Conservation (phyloP, 2,797 vertebrate genomes). For the Xenops minutus region DNA sequence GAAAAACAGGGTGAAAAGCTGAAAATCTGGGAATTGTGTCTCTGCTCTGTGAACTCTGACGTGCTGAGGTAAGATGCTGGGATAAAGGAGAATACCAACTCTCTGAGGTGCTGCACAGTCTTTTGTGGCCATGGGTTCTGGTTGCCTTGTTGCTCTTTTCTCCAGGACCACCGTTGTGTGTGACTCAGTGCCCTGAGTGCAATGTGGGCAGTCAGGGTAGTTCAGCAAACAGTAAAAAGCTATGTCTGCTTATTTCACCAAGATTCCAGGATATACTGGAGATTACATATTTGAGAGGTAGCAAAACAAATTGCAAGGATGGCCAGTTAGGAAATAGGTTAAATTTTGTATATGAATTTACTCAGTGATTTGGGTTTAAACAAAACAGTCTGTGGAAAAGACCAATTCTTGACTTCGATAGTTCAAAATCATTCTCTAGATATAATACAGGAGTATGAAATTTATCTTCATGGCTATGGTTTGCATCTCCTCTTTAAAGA, state of each 20-base stretch:
- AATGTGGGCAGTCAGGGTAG: not conserved
- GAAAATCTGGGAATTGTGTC: not conserved
- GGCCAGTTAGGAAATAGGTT: not conserved
- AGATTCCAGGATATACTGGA: not conserved
- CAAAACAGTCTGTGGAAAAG: not conserved
- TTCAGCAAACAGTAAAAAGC: not conserved
- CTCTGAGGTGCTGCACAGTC: not conserved
- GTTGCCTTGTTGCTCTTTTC: not conserved
- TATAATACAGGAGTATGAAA: not conserved
- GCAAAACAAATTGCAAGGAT: not conserved
- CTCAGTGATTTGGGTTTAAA: not conserved
- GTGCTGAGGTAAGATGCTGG: not conserved
- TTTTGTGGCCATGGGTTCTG: fast-evolving
- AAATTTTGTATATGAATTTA: not conserved
- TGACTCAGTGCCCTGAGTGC: not conserved
- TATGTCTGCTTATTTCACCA: not conserved
- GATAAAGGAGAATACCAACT: not conserved
- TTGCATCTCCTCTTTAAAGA: not conserved
- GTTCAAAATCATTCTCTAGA: not conserved
- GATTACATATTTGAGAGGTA: not conserved
- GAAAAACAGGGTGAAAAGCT: not conserved
- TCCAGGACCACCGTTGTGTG: fast-evolving
- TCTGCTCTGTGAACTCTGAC: not conserved
- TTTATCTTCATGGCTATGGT: not conserved
- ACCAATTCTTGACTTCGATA: not conserved